These are phyloP conservation scores for Smutsia temminckii DNA, from an alignment of 2,797 vertebrate genomes.

Conservation along the genomic window DNA sequence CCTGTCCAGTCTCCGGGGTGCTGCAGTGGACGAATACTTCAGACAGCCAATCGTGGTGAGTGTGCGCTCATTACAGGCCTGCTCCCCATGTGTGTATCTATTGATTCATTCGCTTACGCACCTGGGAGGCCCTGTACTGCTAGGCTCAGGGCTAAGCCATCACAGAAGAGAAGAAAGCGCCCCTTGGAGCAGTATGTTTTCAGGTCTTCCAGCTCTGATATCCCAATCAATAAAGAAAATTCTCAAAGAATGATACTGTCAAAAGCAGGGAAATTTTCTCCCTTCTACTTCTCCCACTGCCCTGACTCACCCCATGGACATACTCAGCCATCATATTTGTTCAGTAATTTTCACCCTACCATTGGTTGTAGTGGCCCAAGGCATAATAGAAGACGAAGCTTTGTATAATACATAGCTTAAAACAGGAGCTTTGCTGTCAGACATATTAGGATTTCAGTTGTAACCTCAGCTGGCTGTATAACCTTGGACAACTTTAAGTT, in stretches of 20 bases:
- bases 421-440: background rate
- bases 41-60: constrained; percentile 87
- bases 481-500: background rate
- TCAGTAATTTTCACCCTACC: background rate
- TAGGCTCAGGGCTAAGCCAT: background rate
- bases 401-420: background rate
- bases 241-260: background rate
- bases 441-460: background rate
- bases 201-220: background rate
- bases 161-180: background rate
- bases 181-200: background rate
- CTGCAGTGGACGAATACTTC: constrained; percentile 88
- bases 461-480: background rate
- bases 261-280: background rate
- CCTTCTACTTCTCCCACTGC: background rate
- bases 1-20: constrained; percentile 84
- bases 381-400: background rate
- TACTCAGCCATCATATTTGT: background rate
- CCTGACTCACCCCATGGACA: background rate
- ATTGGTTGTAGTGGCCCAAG: background rate
- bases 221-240: background rate
- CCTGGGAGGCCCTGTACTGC: background rate
- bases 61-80: background rate
- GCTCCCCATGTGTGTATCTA: background rate
- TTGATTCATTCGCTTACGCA: background rate